Percentiles rank a stretch among this genome's conserved stretches.
These are phyloP conservation scores for Nebria brevicollis DNA, from an alignment of 2,888 invertebrate species.

Conservation along the genomic window DNA sequence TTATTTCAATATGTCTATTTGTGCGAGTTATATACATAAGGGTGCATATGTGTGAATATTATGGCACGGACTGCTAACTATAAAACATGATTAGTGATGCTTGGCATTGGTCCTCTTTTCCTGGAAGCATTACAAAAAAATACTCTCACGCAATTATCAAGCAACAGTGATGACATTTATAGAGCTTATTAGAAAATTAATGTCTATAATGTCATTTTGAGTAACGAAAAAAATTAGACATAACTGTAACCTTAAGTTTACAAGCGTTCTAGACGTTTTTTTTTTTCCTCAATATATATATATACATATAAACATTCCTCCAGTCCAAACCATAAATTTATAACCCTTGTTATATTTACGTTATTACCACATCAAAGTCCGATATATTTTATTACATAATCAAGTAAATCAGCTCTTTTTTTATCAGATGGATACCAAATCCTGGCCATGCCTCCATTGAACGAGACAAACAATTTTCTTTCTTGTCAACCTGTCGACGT, in stretches of 20 bases:
- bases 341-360: neutral
- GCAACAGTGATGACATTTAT: neutral
- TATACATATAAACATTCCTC: neutral
- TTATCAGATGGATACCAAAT: neutral
- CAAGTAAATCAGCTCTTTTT: neutral
- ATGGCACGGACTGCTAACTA: neutral
- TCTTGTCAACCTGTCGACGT: constrained; percentile 6
- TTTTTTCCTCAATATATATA: neutral
- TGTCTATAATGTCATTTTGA: neutral
- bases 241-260: neutral
- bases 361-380: neutral
- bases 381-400: neutral
- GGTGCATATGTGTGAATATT: neutral
- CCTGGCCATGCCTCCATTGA: neutral
- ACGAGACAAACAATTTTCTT: neutral
- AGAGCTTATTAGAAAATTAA: neutral
- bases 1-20: no score
- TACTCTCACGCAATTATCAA: neutral
- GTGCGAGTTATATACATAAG: neutral
- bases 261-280: neutral
- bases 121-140: neutral
- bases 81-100: neutral
- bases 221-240: neutral
- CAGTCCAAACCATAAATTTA: neutral
- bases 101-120: neutral